phyloP scores from a whole-genome alignment of 2,888 invertebrate species.

The Adelphocoris suturalis region DNA sequence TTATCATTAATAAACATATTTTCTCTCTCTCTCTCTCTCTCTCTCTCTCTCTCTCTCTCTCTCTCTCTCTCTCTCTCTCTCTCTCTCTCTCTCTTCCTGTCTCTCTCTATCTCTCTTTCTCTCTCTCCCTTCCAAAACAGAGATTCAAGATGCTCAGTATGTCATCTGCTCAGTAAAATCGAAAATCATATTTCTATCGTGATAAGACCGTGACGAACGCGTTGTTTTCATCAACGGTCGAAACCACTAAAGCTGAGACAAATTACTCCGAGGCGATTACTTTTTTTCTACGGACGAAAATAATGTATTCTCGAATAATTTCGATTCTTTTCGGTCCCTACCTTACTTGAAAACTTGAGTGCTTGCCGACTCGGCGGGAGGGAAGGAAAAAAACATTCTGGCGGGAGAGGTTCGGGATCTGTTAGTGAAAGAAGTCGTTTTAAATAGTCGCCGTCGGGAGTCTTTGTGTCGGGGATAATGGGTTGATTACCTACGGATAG shows the following conservation, averaged over 20 bases:
- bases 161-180: too few relatives aligned
- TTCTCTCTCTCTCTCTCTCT: too few relatives aligned
- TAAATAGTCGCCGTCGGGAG: conserved; percentile 44
- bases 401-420: neutral
- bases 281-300: neutral
- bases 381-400: conserved; percentile 17
- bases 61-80: too few relatives aligned
- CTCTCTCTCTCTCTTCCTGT: too few relatives aligned
- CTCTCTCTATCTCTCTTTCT: too few relatives aligned
- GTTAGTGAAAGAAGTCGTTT: conserved; percentile 42
- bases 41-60: too few relatives aligned
- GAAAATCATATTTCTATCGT: too few relatives aligned
- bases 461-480: conserved; percentile 54
- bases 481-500: conserved; percentile 56
- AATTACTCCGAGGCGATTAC: conserved; percentile 10
- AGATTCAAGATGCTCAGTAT: too few relatives aligned
- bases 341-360: conserved; percentile 55
- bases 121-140: too few relatives aligned
- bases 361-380: conserved; percentile 41
- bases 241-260: conserved; percentile 18
- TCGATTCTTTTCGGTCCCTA: conserved; percentile 53
- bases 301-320: conserved; percentile 43
- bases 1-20: too few relatives aligned
- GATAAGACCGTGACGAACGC: conserved; percentile 11
- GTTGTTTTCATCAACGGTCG: conserved; percentile 30